A percentile compares a stretch with the other conserved stretches of the same genome.
These are phyloP conservation scores for Drosophila atroscutellata DNA, from an alignment of 2,888 invertebrate genomes.

Conservation along the genomic window DNA sequence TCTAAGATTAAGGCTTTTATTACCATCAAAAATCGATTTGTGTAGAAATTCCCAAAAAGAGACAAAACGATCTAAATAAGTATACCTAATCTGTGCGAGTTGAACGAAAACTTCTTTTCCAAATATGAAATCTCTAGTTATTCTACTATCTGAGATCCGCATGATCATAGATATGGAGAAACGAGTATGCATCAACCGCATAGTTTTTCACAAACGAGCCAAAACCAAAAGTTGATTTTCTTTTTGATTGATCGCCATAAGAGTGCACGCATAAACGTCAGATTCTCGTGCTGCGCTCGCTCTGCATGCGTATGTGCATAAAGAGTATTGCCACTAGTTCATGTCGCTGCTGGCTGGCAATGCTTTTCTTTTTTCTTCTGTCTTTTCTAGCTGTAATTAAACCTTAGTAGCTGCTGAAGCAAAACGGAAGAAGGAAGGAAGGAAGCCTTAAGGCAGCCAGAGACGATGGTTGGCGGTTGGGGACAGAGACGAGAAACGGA, in stretches of 20 bases:
- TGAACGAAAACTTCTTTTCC: no score
- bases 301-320: constrained; percentile 54
- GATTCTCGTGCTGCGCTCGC: not conserved
- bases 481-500: constrained; percentile 6
- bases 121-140: no score
- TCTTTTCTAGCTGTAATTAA: constrained; percentile 66
- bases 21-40: no score
- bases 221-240: not conserved
- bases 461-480: constrained; percentile 8
- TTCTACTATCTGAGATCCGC: no score
- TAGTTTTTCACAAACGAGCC: not conserved
- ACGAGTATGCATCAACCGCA: no score
- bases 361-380: not conserved
- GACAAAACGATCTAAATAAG: no score
- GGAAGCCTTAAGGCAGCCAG: constrained; percentile 59
- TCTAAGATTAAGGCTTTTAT: no score
- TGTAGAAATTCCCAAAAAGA: no score
- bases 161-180: no score
- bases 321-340: constrained; percentile 42
- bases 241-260: constrained; percentile 1
- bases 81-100: no score
- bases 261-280: constrained; percentile 7
- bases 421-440: constrained; percentile 29
- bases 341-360: constrained; percentile 30
- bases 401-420: constrained; percentile 59